A percentile compares a stretch with the other conserved stretches of the same genome.
Evolutionary conservation across 2,888 invertebrate genomes (phyloP).

Genomic region (Campoplex nolae): DNA sequence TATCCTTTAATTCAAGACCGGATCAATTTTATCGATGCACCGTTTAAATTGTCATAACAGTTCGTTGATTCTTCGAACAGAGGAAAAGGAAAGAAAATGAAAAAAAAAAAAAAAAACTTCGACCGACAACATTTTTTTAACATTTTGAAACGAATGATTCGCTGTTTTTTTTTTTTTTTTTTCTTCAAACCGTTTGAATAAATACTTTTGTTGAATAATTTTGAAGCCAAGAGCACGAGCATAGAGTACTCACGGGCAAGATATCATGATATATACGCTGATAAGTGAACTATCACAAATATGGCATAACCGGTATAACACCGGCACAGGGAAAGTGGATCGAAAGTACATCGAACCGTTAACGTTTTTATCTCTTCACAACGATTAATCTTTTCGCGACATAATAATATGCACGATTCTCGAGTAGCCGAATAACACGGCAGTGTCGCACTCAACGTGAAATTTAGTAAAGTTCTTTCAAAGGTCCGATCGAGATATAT

Average conservation of each 20-base stretch:
- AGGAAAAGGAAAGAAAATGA: background rate
- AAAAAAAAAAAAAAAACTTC: background rate
- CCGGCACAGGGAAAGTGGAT: slow-evolving; percentile 12
- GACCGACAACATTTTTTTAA: background rate
- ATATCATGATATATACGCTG: background rate
- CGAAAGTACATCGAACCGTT: slow-evolving; percentile 15
- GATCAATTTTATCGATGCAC: too few relatives aligned
- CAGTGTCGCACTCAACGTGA: too few relatives aligned
- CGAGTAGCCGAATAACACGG: background rate
- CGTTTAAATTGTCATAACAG: too few relatives aligned
- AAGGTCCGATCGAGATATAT: background rate
- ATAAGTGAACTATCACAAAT: slow-evolving; percentile 3
- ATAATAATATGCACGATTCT: background rate
- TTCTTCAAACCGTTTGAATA: background rate
- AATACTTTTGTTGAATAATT: background rate
- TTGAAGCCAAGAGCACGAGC: background rate
- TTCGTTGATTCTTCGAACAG: background rate
- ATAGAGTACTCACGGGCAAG: background rate
- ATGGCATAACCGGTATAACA: slow-evolving; percentile 11
- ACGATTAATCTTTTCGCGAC: background rate
- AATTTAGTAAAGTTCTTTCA: background rate
- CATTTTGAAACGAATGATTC: background rate
- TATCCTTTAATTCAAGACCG: too few relatives aligned
- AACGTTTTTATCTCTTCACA: background rate
- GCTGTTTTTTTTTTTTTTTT: background rate